Evolutionary conservation across 2,888 invertebrate species (phyloP).

Genomic region (Abscondita cerata): DNA sequence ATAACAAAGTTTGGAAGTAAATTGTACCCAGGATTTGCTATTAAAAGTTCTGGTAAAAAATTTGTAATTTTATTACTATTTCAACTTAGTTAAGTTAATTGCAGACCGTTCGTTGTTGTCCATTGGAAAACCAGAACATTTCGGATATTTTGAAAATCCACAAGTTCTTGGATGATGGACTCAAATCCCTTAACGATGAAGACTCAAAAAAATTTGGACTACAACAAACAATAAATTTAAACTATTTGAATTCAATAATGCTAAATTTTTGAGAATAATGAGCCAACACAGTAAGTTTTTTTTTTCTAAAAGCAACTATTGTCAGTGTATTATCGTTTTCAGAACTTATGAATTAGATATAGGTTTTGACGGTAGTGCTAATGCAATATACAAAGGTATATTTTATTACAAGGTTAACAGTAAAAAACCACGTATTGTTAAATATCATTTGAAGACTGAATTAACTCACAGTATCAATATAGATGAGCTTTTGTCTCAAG

Average conservation of each 20-base stretch:
- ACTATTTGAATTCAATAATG: constrained; percentile 80
- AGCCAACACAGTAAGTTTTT: constrained; percentile 60
- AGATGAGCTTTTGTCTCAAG: not conserved
- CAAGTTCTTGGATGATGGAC: constrained; percentile 91
- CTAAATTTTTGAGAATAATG: constrained; percentile 68
- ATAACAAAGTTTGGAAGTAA: constrained; percentile 61
- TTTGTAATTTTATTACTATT: not conserved
- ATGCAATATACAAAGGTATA: constrained; percentile 92
- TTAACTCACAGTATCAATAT: constrained; percentile 57
- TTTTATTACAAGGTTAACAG: constrained; percentile 60
- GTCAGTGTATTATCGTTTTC: not conserved
- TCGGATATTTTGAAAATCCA: constrained; percentile 75
- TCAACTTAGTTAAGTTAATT: not conserved
- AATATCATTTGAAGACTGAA: constrained; percentile 58
- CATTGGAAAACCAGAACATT: constrained; percentile 92
- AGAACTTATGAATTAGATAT: constrained; percentile 41
- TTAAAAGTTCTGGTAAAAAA: constrained; percentile 58
- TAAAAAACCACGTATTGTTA: constrained; percentile 57
- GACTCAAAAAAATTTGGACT: constrained; percentile 78
- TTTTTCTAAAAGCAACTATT: not conserved
- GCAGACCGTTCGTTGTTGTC: constrained; percentile 85
- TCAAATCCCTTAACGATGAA: constrained; percentile 60
- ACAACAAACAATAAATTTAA: constrained; percentile 76
- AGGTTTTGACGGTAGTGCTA: constrained; percentile 84
- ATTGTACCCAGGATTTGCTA: constrained; percentile 64